phyloP scores from a whole-genome alignment of 2,113 vertebrate species.

The Leucosticte australis region DNA sequence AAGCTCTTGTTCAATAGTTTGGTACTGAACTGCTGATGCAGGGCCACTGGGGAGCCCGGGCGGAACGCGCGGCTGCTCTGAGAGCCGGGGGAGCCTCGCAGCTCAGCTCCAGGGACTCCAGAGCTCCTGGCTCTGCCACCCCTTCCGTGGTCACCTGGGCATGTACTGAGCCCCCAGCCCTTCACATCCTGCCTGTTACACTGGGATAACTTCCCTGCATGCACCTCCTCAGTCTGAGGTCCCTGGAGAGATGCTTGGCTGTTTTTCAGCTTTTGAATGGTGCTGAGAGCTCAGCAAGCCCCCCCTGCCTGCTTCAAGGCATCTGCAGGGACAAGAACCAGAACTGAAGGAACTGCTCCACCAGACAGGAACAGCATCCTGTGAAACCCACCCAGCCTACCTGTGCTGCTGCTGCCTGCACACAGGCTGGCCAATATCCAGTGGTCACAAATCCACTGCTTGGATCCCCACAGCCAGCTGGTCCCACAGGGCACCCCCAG shows the following conservation, averaged over 20 bases:
- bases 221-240: background rate
- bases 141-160: rapidly evolving
- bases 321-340: background rate
- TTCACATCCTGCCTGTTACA: background rate
- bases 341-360: background rate
- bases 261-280: background rate
- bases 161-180: background rate
- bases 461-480: background rate
- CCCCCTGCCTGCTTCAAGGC: background rate
- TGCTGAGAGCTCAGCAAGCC: background rate
- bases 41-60: background rate
- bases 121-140: background rate
- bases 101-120: background rate
- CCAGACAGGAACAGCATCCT: background rate
- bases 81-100: background rate
- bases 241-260: background rate
- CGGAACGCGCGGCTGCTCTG: rapidly evolving
- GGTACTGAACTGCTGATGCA: slow-evolving; percentile 13
- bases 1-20: slow-evolving; percentile 36
- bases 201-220: background rate
- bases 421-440: background rate
- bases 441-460: rapidly evolving
- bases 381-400: rapidly evolving
- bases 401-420: background rate
- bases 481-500: background rate